Evolutionary conservation across 2,113 vertebrate species (phyloP), one percentile per base, ranked within the genome.

Genomic region (Phalacrocorax pelagicus): DNA sequence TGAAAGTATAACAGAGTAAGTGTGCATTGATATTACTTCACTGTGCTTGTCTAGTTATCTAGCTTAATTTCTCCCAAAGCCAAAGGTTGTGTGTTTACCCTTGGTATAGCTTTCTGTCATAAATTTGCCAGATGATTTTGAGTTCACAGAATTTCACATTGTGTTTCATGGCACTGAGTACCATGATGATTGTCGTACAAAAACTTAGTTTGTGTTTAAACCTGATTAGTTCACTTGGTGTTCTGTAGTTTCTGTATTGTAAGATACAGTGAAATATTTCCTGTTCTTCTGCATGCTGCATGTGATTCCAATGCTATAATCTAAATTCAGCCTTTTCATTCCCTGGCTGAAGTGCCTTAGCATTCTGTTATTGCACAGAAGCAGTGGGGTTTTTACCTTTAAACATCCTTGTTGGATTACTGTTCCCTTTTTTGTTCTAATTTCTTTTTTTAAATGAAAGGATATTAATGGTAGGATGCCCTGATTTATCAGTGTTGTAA

Each of bases 371-470:
- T 2, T 66, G n/a, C 32, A 24, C 27, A 16, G 26, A 66, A 79
- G 26, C 34, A 27, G 6, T 66, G 42, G 42, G 6, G 0, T 58
- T 92, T 88, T 92, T 92, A 81, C 70, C 49, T 89, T 96, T 84
- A 81, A 71, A 63, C 30, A 81, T 87, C 61, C 57, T 87, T 84
- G 20, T 84, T 95, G 59, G 38, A 27, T 91, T 92, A 26, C 47
- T 51, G 47, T 78, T 95, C 72, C 51, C 58, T 81, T 91, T 96
- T 67, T 74, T 89, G 55, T 88, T 94, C 72, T 21, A 54, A 38
- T 84, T 81, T 80, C 6, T 70, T 87, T 94, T 95, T 88, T 88
- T 42, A 17, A 86, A 47, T 79, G n/a, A 61, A 91, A 94, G 52
- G 5, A 24, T 59, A 52, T 74, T 84, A 92, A 59, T 81, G 66